A percentile compares a stretch with the other conserved stretches of the same genome.
These are phyloP conservation scores for Reinhardtius hippoglossoides DNA, from an alignment of 2,113 vertebrate species.

Conservation along the genomic window DNA sequence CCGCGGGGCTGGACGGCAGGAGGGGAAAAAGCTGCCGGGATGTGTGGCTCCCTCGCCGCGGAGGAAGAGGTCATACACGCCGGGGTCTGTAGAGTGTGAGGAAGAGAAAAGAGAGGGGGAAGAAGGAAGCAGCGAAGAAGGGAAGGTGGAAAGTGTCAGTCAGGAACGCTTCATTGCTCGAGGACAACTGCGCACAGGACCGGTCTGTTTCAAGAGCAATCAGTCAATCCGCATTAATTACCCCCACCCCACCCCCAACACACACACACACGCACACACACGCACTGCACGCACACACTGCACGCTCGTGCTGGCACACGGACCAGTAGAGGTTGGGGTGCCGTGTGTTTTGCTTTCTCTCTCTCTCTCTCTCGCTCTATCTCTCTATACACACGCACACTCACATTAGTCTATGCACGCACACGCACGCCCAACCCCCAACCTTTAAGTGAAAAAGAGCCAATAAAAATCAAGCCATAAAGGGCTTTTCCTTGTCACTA, in stretches of 20 bases:
- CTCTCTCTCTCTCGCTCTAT: not conserved
- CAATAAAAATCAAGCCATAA: slow-evolving; percentile 80
- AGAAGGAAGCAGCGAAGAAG: slow-evolving; percentile 63
- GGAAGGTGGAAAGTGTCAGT: slow-evolving; percentile 84
- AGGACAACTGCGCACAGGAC: slow-evolving; percentile 84
- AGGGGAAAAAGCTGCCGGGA: not conserved
- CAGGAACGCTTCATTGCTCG: slow-evolving; percentile 83
- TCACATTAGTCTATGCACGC: slow-evolving; percentile 31
- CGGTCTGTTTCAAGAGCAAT: slow-evolving; percentile 89
- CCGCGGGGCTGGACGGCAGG: not conserved
- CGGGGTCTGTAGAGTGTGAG: slow-evolving; percentile 14
- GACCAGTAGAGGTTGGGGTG: slow-evolving; percentile 31
- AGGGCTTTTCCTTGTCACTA: slow-evolving; percentile 79
- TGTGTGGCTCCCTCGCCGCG: slow-evolving; percentile 22
- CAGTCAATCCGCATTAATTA: slow-evolving; percentile 91
- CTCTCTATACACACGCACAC: not conserved
- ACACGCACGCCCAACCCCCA: slow-evolving; percentile 62
- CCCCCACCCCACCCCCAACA: slow-evolving; percentile 52
- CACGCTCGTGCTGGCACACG: slow-evolving; percentile 38
- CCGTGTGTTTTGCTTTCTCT: slow-evolving; percentile 59
- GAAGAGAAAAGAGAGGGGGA: not conserved
- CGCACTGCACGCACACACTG: slow-evolving; percentile 32
- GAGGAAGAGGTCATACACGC: slow-evolving; percentile 20
- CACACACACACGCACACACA: not conserved
- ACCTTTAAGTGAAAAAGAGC: slow-evolving; percentile 79